Evolutionary conservation across 2,888 invertebrate genomes (phyloP).

Genomic region (Noctua janthina): DNA sequence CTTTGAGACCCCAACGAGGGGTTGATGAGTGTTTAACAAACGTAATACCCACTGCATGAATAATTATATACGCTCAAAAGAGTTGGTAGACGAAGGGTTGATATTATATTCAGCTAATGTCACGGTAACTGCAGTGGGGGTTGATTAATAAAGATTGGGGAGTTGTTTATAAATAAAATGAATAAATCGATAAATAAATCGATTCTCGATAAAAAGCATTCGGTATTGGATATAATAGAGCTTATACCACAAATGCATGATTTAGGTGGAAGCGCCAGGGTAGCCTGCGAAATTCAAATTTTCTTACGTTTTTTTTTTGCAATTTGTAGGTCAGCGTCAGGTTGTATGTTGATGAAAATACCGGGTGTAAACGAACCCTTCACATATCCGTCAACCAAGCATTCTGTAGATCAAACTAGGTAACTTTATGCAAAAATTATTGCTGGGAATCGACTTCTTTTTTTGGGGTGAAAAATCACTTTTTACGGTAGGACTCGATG

Average conservation of each 20-base stretch:
- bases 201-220: constrained; percentile 6
- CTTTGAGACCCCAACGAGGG: constrained; percentile 66
- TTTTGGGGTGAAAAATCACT: too few relatives aligned
- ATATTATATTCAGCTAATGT: constrained; percentile 48
- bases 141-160: background rate
- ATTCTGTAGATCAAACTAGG: too few relatives aligned
- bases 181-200: constrained; percentile 38
- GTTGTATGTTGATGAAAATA: too few relatives aligned
- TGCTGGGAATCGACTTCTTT: too few relatives aligned
- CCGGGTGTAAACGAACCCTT: too few relatives aligned
- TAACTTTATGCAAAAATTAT: too few relatives aligned
- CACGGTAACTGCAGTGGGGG: background rate
- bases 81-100: constrained; percentile 33
- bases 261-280: background rate
- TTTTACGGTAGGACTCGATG: too few relatives aligned
- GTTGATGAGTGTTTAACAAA: constrained; percentile 63
- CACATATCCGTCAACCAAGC: too few relatives aligned
- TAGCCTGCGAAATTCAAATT: too few relatives aligned
- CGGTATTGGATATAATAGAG: background rate
- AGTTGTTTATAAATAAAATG: constrained; percentile 23
- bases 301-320: too few relatives aligned
- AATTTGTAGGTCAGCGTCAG: too few relatives aligned
- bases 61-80: constrained; percentile 62
- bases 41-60: constrained; percentile 65
- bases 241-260: constrained; percentile 25